Evolutionary conservation across 2,797 vertebrate genomes (phyloP), one percentile per base, ranked within the genome.

Genomic region (Premnoplex brunnescens): DNA sequence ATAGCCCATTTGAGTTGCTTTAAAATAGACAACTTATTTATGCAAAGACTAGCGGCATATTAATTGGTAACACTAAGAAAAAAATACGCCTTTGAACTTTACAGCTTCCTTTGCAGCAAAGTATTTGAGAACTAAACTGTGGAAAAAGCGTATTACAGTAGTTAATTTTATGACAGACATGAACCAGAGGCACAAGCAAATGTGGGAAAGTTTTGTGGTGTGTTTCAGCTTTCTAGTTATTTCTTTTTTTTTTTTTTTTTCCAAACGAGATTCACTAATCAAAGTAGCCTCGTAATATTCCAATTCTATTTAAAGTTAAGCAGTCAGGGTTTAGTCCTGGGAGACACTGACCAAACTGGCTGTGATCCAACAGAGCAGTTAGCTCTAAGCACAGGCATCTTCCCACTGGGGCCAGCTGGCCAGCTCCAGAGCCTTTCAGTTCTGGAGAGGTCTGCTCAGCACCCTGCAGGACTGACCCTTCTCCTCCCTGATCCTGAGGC

Each of bases 21-120:
- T 96, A 95, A 97, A 97, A 97, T 68, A 97, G 96, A 96, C 96
- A 93, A 91, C 91, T 95, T 95, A 95, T 96, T 97, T 97, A 89
- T 94, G 95, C 91, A 94, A 93, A 91, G 95, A 91, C 86, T 95
- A 71, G 63, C 75, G 93, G 87, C 93, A 95, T 94, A 96, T 96
- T 97, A 96, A 96, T 95, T 95, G 92, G 95, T 94, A 97, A 95
- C 97, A 89, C 80, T 93, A 95, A 96, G 93, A 63, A 87, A 69
- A 96, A 97, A 93, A 91, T 82, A 95, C 1, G 36, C 88, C 78
- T 96, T 85, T 22, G 77, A 92, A 81, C 78, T 97, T 97, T 94
- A 91, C 89, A 91, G 85, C 72, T 91, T 76, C 24, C 85, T 88
- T 94, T 94, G 86, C 72, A 96, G 95, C 63, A 76, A 91, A 95